Conservation (phyloP, 2,797 vertebrate genomes). For the Oryzias dopingdopingensis region DNA sequence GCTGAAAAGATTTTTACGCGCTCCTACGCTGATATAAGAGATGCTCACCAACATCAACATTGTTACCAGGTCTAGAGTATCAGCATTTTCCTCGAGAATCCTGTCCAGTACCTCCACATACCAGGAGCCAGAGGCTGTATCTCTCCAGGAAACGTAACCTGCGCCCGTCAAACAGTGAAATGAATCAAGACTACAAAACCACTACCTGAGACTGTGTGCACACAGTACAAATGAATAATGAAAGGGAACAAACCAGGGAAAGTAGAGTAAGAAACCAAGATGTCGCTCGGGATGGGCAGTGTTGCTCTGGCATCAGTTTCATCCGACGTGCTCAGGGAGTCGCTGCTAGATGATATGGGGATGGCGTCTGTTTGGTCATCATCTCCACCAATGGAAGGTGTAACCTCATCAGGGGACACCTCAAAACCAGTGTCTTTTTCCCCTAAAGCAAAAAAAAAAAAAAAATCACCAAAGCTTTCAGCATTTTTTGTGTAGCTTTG, state of each 20-base stretch:
- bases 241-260: constrained; percentile 83
- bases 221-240: background rate
- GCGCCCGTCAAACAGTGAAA: constrained; percentile 2
- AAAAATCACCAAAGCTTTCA: background rate
- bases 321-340: constrained; percentile 63
- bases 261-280: constrained; percentile 95
- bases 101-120: constrained; percentile 86
- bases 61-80: constrained; percentile 75
- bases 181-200: too few species aligned
- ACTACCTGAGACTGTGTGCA: too few species aligned
- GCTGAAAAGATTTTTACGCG: background rate
- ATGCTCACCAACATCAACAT: constrained; percentile 84
- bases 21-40: background rate
- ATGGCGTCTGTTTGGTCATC: constrained; percentile 80
- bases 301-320: constrained; percentile 81
- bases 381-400: constrained; percentile 28
- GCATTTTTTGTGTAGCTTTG: background rate
- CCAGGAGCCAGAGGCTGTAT: constrained; percentile 83
- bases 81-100: constrained; percentile 77
- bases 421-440: constrained; percentile 84
- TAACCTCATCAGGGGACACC: constrained; percentile 68
- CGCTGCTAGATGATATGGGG: constrained; percentile 78
- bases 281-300: constrained; percentile 89
- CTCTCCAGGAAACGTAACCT: constrained; percentile 96
- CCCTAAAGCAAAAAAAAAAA: constrained; percentile 59